A percentile compares a stretch with the other conserved stretches of the same genome.
Conservation (phyloP, 2,113 vertebrate genomes). For the Hippocampus barbouri region DNA sequence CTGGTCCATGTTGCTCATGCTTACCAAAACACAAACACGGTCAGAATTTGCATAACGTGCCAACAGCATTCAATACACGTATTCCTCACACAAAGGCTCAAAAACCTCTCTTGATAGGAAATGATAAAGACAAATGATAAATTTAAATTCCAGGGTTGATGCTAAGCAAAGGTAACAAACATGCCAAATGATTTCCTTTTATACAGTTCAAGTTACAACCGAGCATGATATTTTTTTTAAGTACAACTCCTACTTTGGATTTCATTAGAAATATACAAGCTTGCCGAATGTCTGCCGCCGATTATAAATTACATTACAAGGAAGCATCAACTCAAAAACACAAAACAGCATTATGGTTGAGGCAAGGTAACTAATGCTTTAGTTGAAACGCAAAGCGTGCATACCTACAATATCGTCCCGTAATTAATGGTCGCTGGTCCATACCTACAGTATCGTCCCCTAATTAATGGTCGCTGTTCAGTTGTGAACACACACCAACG, state of each 20-base stretch:
- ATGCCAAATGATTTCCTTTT: too few relatives aligned
- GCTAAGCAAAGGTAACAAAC: too few relatives aligned
- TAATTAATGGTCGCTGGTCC: background rate
- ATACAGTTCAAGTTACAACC: too few relatives aligned
- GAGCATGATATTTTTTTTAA: too few relatives aligned
- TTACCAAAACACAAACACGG: background rate
- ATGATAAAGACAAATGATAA: conserved; percentile 17
- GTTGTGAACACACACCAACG: background rate
- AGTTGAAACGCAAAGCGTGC: too few relatives aligned
- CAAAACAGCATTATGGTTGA: too few relatives aligned
- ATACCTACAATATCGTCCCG: background rate
- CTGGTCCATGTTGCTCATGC: background rate
- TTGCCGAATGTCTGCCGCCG: background rate
- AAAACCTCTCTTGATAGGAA: conserved; percentile 25
- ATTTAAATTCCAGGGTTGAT: background rate
- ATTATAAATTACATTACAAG: background rate
- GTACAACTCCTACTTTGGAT: too few relatives aligned
- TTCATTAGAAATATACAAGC: too few relatives aligned
- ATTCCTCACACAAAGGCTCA: background rate
- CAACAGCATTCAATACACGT: conserved; percentile 13
- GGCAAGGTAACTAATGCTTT: background rate
- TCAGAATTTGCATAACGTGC: conserved; percentile 2
- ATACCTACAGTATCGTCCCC: background rate
- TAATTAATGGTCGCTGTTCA: background rate
- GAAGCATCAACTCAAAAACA: too few relatives aligned